Evolutionary conservation across 2,888 invertebrate genomes (phyloP).

Genomic region (Xylota sylvarum): DNA sequence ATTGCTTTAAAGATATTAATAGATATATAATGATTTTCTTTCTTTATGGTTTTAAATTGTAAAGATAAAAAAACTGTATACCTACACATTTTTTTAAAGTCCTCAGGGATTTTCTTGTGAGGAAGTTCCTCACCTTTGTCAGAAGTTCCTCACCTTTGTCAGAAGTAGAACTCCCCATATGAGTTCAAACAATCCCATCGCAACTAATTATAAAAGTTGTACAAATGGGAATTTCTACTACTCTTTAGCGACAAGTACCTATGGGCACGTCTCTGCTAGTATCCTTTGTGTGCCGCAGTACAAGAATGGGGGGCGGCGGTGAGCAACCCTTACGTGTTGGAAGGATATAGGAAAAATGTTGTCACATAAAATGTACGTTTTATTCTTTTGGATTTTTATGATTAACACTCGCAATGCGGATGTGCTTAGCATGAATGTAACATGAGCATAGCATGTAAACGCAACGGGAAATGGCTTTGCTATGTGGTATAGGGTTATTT

Average conservation of each 20-base stretch:
- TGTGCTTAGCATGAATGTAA: constrained; percentile 71
- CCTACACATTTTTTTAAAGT: no score
- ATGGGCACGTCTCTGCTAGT: constrained; percentile 36
- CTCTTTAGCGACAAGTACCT: constrained; percentile 24
- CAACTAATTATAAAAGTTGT: constrained; percentile 70
- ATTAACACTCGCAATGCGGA: constrained; percentile 75
- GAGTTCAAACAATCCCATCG: constrained; percentile 38
- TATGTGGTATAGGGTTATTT: constrained; percentile 34
- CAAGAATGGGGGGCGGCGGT: neutral
- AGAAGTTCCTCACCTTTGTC: constrained; percentile 16
- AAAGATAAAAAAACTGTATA: no score
- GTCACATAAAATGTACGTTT: constrained; percentile 71
- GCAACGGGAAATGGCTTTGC: constrained; percentile 50
- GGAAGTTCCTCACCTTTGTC: neutral
- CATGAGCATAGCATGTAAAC: constrained; percentile 68
- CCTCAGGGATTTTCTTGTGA: neutral
- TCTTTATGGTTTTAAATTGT: neutral
- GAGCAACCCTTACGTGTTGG: constrained; percentile 19
- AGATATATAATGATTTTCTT: neutral
- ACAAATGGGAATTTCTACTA: constrained; percentile 41
- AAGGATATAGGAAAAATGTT: constrained; percentile 60
- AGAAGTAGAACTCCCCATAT: constrained; percentile 1
- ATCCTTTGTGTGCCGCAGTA: constrained; percentile 27
- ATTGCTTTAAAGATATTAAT: neutral
- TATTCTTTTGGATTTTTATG: constrained; percentile 69